Evolutionary conservation across 2,113 vertebrate genomes (phyloP).

Genomic region (Cottus gobio): DNA sequence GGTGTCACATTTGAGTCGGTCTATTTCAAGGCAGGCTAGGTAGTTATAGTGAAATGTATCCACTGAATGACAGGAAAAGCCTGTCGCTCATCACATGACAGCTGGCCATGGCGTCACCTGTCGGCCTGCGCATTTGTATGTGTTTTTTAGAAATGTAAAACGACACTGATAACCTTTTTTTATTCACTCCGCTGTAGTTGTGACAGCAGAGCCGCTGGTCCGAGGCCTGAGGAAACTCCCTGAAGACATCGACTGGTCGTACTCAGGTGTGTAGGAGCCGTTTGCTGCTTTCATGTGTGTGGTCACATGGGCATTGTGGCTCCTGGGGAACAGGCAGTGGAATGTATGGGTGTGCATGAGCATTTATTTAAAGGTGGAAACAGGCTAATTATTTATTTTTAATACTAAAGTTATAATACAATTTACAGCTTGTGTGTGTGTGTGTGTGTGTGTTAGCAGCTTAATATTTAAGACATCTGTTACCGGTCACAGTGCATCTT

Average conservation of each 20-base stretch:
- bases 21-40: background rate
- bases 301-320: background rate
- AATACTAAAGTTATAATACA: background rate
- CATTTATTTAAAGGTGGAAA: background rate
- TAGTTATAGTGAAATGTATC: background rate
- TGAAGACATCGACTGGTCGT: conserved; percentile 81
- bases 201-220: conserved; percentile 58
- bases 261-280: conserved; percentile 74
- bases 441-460: background rate
- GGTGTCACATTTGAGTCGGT: background rate
- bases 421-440: background rate
- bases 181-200: conserved; percentile 38
- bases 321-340: background rate
- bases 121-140: background rate
- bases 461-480: background rate
- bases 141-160: background rate
- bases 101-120: background rate
- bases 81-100: conserved; percentile 1
- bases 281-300: background rate
- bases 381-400: background rate
- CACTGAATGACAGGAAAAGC: conserved; percentile 11
- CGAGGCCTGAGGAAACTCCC: conserved; percentile 74
- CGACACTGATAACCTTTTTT: conserved; percentile 14
- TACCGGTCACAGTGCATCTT: background rate
- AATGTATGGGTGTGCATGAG: background rate